phyloP scores from a whole-genome alignment of 1,140 invertebrate species.

The Arctopsyche grandis region DNA sequence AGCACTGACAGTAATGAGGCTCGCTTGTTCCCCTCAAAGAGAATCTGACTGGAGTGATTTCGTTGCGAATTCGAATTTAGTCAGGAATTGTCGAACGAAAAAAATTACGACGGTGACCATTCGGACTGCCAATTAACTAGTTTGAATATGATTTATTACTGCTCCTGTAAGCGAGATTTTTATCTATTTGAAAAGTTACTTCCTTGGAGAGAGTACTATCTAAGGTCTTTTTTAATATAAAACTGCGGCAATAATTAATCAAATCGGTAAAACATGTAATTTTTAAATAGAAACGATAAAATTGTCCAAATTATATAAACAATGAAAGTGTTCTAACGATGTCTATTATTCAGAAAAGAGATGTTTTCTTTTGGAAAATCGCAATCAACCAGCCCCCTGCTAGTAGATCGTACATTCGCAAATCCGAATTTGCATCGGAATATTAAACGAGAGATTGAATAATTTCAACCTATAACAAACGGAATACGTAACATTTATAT shows the following conservation, averaged over 20 bases:
- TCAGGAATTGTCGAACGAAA: neutral
- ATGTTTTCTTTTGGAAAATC: conserved; percentile 9
- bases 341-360: conserved; percentile 9
- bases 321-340: neutral
- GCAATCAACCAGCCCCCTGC: neutral
- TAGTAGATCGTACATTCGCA: neutral
- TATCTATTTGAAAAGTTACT: no score
- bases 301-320: neutral
- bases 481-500: conserved; percentile 14
- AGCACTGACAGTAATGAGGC: conserved; percentile 43
- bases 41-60: conserved; percentile 38
- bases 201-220: no score
- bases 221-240: no score
- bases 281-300: no score
- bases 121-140: neutral
- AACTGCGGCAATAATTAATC: no score
- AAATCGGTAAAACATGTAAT: no score
- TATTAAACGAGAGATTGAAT: conserved; percentile 26
- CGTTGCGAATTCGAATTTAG: conserved; percentile 23
- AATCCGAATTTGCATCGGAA: conserved; percentile 10
- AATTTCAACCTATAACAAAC: conserved; percentile 24
- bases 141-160: no score
- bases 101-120: neutral
- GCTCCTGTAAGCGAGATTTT: no score
- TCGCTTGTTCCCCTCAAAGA: conserved; percentile 49